Evolutionary conservation across 2,888 invertebrate species (phyloP), one percentile per base, ranked within the genome.

Genomic region (Apodemia hepburni): DNA sequence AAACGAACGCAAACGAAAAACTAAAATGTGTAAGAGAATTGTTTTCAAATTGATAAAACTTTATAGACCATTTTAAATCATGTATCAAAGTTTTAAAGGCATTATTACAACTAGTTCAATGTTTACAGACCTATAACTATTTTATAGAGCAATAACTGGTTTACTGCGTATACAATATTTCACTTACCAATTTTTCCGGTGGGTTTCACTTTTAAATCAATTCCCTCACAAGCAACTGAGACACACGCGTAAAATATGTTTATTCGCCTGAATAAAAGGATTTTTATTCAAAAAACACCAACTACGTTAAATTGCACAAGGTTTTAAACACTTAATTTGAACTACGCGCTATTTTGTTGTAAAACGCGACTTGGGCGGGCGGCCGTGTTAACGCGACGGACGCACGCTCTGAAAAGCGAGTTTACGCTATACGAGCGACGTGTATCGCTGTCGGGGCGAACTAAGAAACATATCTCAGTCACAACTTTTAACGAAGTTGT

Each of bases 301-400:
- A 17, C 17, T 47, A 29, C 29, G 27, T 29, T 57, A 15, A 27
- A 57, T 15, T 57, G 22, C 54, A 54, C 54, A 18, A 51, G 27
- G 54, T 17, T 54, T 51, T 18, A 7, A 27, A 11, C 54, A 54
- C 54, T 51, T 45, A 51, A 51, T 51, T 54, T 54, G 6, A 22
- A 54, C 22, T 11, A 27, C 51, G 51, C 51, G 51, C 51, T 51
- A 45, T 22, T 12, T 18, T 18, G 54, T 8, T 54, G 54, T 54
- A 54, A 27, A 9, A 54, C 27, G 54, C 54, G 54, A 22, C 22
- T 54, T 61, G 69, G 70, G 69, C 70, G 70, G 69, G 69, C 70
- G 69, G 69, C 64, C 64, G 67, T 66, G 66, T 61, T 27, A 12
- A 22, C 65, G 59, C 60, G 61, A 22, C 59, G 63, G 29, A 60